Conservation (phyloP, 2,113 vertebrate genomes). For the Spheniscus mendiculus region DNA sequence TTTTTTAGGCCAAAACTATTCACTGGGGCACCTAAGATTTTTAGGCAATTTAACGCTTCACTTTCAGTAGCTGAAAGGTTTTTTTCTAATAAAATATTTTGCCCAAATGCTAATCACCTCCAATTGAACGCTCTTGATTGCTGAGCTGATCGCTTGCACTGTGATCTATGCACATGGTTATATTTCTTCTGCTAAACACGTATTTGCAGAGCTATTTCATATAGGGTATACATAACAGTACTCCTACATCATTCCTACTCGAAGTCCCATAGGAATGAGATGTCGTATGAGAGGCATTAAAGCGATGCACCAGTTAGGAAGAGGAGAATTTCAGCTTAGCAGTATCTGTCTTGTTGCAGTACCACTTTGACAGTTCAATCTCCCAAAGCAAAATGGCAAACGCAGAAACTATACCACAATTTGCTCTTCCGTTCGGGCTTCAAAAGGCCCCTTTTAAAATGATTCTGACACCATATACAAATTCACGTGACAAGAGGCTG, state of each 20-base stretch:
- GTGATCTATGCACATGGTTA: neutral
- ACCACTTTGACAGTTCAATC: neutral
- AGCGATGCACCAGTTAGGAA: neutral
- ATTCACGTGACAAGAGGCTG: neutral
- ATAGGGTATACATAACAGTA: neutral
- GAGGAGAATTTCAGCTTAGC: neutral
- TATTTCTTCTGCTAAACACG: neutral
- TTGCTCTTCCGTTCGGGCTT: neutral
- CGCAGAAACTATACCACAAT: neutral
- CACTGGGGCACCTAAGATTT: neutral
- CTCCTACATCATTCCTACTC: neutral
- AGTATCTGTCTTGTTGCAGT: neutral
- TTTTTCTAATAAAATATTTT: neutral
- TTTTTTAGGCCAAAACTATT: neutral
- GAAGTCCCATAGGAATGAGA: neutral
- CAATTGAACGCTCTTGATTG: neutral
- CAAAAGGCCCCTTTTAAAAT: neutral
- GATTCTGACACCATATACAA: neutral
- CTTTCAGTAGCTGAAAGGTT: neutral
- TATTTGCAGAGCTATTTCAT: neutral
- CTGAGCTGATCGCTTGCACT: neutral
- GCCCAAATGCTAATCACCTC: neutral
- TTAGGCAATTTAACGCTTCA: neutral
- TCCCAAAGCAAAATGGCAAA: neutral
- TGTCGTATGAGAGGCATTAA: neutral